phyloP scores from a whole-genome alignment of 2,888 invertebrate species.

The Trissolcus japonicus region DNA sequence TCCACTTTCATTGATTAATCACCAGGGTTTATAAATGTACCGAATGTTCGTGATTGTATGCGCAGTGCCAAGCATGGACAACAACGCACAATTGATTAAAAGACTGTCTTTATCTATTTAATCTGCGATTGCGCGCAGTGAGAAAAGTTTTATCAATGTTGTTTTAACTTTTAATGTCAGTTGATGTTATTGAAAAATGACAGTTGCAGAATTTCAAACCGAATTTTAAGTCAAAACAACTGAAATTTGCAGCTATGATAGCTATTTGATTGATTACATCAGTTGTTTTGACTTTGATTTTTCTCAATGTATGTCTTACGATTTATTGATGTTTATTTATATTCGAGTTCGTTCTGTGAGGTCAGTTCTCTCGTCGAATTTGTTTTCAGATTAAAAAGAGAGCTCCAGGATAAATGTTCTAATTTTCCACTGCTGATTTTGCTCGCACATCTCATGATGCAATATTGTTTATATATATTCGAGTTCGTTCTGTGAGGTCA shows the following conservation, averaged over 20 bases:
- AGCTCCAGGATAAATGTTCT: slow-evolving; percentile 14
- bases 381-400: slow-evolving; percentile 15
- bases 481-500: neutral
- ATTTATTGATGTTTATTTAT: slow-evolving; percentile 16
- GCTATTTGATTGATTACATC: too few relatives aligned
- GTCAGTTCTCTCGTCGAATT: slow-evolving; percentile 4
- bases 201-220: too few relatives aligned
- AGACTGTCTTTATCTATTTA: slow-evolving; percentile 9
- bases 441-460: too few relatives aligned
- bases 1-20: neutral
- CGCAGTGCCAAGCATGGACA: neutral
- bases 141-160: too few relatives aligned
- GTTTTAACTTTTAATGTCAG: too few relatives aligned
- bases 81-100: neutral
- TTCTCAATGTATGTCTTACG: too few relatives aligned
- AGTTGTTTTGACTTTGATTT: too few relatives aligned
- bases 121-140: slow-evolving; percentile 4
- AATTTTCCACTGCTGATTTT: too few relatives aligned
- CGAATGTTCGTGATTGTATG: neutral
- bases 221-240: too few relatives aligned
- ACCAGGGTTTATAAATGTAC: neutral
- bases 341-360: neutral
- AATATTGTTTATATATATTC: slow-evolving; percentile 20
- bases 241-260: too few relatives aligned
- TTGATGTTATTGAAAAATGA: too few relatives aligned